Evolutionary conservation across 2,888 invertebrate genomes (phyloP).

Genomic region (Zygothrica quintamaculata): DNA sequence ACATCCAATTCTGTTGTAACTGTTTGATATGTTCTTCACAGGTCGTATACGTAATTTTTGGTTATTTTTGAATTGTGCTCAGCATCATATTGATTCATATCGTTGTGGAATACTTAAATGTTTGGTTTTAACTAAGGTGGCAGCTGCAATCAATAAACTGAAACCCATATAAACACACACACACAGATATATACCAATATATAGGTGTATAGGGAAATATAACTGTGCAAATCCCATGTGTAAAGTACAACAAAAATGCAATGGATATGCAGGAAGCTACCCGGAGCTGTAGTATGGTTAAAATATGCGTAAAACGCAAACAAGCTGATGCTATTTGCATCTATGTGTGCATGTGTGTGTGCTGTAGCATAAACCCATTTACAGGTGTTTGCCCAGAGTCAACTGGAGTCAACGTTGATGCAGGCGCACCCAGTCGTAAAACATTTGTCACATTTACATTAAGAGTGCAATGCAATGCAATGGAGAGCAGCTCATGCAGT

Average conservation of each 20-base stretch:
- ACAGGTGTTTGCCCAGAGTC: conserved; percentile 78
- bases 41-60: conserved; percentile 52
- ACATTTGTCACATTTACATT: conserved; percentile 80
- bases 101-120: conserved; percentile 24
- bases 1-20: too few relatives aligned
- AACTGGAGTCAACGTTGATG: conserved; percentile 65
- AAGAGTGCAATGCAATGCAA: conserved; percentile 60
- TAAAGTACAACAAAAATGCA: conserved; percentile 51
- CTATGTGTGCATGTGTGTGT: conserved; percentile 28
- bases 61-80: conserved; percentile 46
- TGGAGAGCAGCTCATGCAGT: conserved; percentile 12
- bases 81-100: conserved; percentile 40
- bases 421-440: conserved; percentile 75
- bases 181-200: neutral
- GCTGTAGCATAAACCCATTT: conserved; percentile 61
- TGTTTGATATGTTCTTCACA: conserved; percentile 5
- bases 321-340: conserved; percentile 36
- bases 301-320: conserved; percentile 70
- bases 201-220: neutral
- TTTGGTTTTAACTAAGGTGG: conserved; percentile 12
- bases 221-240: conserved; percentile 47
- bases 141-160: conserved; percentile 35
- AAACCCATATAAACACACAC: conserved; percentile 8
- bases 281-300: conserved; percentile 34
- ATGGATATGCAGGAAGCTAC: conserved; percentile 20